Conservation (phyloP, 2,888 invertebrate genomes). For the Cerceris ruficornis region DNA sequence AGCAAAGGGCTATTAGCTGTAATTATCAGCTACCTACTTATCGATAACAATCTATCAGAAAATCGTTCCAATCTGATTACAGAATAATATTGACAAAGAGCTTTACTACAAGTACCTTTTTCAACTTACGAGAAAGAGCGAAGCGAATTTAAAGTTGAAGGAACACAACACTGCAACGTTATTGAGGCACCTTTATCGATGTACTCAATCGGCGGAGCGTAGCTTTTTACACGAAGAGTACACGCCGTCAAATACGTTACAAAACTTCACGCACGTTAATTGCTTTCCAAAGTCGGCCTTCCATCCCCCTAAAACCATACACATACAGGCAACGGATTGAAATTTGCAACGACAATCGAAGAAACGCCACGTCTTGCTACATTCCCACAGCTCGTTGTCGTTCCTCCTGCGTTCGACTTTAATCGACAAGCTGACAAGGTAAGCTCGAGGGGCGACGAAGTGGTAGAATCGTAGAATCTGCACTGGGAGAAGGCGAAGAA, state of each 20-base stretch:
- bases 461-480: background rate
- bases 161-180: background rate
- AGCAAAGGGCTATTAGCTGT: too few relatives aligned
- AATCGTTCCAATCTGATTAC: too few relatives aligned
- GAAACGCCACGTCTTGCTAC: conserved; percentile 3
- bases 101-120: too few relatives aligned
- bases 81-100: too few relatives aligned
- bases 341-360: conserved; percentile 33
- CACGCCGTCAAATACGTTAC: conserved; percentile 22
- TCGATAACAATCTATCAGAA: too few relatives aligned
- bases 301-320: conserved; percentile 15
- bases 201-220: conserved; percentile 24
- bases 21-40: too few relatives aligned
- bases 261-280: conserved; percentile 44
- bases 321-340: conserved; percentile 28
- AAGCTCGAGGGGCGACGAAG: background rate
- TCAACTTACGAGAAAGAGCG: background rate
- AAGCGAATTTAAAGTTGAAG: background rate
- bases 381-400: background rate
- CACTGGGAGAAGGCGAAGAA: background rate
- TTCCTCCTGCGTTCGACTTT: conserved; percentile 21
- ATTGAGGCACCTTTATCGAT: conserved; percentile 19
- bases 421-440: background rate
- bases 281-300: conserved; percentile 25
- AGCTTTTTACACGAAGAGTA: conserved; percentile 17